These are phyloP conservation scores for Grantiella picta DNA, from an alignment of 2,113 vertebrate species.

Conservation along the genomic window DNA sequence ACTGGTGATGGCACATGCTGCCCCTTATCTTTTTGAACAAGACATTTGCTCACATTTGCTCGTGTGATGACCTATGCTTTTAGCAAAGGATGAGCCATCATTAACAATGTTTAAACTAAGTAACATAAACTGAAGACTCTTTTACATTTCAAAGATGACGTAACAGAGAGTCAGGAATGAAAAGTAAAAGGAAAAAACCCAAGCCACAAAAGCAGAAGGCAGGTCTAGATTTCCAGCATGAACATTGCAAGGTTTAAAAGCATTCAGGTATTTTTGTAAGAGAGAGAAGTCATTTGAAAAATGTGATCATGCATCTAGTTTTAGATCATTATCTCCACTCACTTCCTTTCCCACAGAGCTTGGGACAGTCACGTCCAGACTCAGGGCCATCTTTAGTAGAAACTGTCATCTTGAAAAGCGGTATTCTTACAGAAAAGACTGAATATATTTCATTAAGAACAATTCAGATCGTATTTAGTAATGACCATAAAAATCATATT, in stretches of 20 bases:
- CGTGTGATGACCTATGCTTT: neutral
- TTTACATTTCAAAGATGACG: neutral
- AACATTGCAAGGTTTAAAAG: neutral
- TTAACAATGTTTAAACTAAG: neutral
- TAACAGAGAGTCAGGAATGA: neutral
- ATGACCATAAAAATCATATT: neutral
- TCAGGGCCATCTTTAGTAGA: neutral
- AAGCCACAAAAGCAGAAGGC: neutral
- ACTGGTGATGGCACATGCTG: accelerated
- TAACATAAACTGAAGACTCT: neutral
- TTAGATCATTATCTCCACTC: neutral
- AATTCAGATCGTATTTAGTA: neutral
- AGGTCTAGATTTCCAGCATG: neutral
- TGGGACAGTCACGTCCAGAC: neutral
- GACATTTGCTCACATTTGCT: neutral
- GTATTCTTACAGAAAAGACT: neutral
- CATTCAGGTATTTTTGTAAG: neutral
- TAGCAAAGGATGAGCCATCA: neutral
- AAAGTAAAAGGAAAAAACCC: neutral
- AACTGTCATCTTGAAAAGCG: neutral
- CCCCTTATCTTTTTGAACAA: neutral
- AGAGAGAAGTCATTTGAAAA: neutral
- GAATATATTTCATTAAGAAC: neutral
- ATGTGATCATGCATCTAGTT: neutral
- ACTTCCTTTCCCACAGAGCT: neutral